These are phyloP conservation scores for Eclectus roratus DNA, from an alignment of 2,113 vertebrate species.

Conservation along the genomic window DNA sequence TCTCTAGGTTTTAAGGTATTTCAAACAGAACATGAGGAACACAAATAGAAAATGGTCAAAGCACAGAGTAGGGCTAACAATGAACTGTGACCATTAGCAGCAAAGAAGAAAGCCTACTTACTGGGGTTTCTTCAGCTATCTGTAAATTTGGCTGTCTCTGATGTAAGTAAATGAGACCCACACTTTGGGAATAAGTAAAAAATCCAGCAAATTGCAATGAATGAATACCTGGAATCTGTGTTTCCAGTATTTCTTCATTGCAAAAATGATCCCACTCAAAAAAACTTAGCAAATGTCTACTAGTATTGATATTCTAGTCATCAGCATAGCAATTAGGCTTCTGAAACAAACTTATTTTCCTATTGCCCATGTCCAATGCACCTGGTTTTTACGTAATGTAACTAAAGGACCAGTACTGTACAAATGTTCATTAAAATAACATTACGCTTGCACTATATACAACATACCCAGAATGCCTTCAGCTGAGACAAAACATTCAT, in stretches of 20 bases:
- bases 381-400: slow-evolving; percentile 7
- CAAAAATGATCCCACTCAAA: background rate
- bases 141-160: background rate
- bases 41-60: background rate
- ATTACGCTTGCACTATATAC: background rate
- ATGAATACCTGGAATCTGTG: background rate
- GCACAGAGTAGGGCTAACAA: background rate
- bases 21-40: background rate
- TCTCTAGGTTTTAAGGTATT: background rate
- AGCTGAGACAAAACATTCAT: background rate
- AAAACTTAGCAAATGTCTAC: background rate
- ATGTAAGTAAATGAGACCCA: background rate
- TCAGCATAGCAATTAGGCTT: background rate
- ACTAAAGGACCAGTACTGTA: background rate
- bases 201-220: rapidly evolving
- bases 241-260: background rate
- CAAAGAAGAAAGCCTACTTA: background rate
- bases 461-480: background rate
- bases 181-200: background rate
- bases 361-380: background rate
- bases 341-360: slow-evolving; percentile 31
- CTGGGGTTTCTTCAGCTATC: background rate
- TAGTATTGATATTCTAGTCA: background rate
- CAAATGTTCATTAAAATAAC: slow-evolving; percentile 11
- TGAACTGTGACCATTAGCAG: background rate